Base-by-base conservation (phyloP, 2,888 invertebrate species). In the Cheilosia impressa region DNA sequence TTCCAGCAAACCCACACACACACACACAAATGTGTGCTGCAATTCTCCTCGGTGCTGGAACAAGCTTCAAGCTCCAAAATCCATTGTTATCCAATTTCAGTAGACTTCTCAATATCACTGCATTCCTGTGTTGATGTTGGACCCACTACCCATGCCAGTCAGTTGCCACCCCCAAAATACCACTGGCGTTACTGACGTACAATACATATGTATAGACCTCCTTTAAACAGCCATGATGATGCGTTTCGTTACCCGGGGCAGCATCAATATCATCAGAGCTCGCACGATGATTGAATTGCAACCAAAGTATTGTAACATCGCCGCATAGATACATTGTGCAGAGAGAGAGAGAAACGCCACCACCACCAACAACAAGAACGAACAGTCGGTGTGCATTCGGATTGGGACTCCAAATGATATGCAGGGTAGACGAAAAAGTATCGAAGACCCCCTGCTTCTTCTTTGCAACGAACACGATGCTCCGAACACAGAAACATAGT, bases 201-300 rank as follows among this genome's bases (percentile, higher is more conserved):
- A 57, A 31, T 15, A 15, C 24, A 34, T 19, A 41, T 57, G 47
- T 24, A n/a, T n/a, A 5, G 9, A 6, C n/a, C 31, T 17, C 15
- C 15, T 19, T 45, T 15, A 43, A 15, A 27, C 38, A 10, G 45
- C 55, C 19, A 63, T 81, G 65, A 63, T 75, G 69, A 79, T 69
- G 63, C 73, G 63, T 65, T 63, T 69, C 31, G 73, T 65, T 47
- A 34, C 68, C 50, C 63, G 43, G 65, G 69, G 79, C 63, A 66
- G 63, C 71, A 76, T 75, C 79, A 75, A 80, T 84, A 84, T 71
- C 75, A 71, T 84, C 55, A 60, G 63, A 71, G 65, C 57, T 55
- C 69, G 71, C 71, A 82, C 66, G 53, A 75, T 80, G 84, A 84
- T 84, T 84, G 84, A 84, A 84, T 84, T 84, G 84, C 84, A 76